Evolutionary conservation across 2,797 vertebrate genomes (phyloP).

Genomic region (Sarcophilus harrisii): DNA sequence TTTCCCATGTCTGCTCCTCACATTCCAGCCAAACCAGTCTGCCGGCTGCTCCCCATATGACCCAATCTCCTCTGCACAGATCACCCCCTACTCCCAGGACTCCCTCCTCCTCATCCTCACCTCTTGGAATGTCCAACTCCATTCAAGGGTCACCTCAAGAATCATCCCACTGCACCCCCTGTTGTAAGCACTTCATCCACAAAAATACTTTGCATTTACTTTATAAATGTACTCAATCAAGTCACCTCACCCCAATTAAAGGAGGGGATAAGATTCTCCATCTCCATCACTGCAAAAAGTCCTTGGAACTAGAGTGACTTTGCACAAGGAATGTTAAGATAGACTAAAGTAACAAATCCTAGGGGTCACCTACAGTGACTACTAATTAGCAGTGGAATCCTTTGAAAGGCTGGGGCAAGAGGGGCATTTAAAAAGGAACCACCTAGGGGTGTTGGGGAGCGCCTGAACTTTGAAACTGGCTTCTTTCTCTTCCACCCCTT

Average conservation of each 20-base stretch:
- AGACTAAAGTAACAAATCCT: background rate
- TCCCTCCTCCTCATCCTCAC: background rate
- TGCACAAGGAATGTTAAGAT: background rate
- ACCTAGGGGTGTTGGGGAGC: background rate
- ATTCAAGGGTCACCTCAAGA: background rate
- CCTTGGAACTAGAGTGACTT: background rate
- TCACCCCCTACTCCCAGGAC: background rate
- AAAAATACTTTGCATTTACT: background rate
- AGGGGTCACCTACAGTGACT: background rate
- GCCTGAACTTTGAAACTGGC: background rate
- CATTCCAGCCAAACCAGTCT: background rate
- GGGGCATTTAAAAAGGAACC: background rate
- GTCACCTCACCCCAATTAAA: background rate
- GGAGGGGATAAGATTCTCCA: background rate
- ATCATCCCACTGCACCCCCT: background rate
- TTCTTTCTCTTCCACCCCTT: background rate
- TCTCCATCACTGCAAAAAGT: background rate
- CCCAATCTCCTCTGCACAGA: background rate
- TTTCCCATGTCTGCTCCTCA: background rate
- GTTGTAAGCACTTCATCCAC: background rate
- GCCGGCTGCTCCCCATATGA: background rate
- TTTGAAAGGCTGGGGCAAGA: background rate
- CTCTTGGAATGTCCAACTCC: background rate
- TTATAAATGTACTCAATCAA: background rate
- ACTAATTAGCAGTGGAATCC: background rate